These are phyloP conservation scores for Dromiciops gliroides DNA, from an alignment of 2,113 vertebrate genomes.

Conservation along the genomic window DNA sequence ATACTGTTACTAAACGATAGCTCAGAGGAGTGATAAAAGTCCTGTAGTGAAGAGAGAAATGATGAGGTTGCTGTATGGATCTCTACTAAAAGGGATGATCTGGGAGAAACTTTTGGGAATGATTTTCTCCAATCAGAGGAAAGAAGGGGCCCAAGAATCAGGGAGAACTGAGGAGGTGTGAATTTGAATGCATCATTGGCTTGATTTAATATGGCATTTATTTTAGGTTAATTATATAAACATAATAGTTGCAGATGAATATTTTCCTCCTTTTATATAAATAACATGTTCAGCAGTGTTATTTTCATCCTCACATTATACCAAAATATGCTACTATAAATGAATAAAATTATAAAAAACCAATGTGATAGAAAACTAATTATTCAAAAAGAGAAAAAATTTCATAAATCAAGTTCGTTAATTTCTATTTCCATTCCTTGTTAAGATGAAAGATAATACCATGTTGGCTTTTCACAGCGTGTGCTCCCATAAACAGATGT, in stretches of 20 bases:
- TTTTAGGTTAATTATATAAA: background rate
- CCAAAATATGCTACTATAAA: background rate
- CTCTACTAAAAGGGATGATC: background rate
- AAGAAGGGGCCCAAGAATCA: background rate
- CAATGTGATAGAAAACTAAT: conserved; percentile 15
- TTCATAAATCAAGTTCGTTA: conserved; percentile 72
- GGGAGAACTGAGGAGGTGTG: background rate
- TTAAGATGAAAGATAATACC: conserved; percentile 79
- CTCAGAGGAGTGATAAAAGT: background rate
- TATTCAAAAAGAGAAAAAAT: conserved; percentile 20
- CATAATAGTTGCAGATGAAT: background rate
- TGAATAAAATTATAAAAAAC: conserved; percentile 6
- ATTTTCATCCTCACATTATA: background rate
- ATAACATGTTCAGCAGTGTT: background rate
- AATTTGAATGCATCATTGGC: background rate
- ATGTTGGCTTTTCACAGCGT: conserved; percentile 67
- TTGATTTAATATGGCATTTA: background rate
- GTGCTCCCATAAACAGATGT: conserved; percentile 79
- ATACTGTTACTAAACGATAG: background rate
- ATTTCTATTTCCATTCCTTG: conserved; percentile 74
- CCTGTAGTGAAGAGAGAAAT: background rate
- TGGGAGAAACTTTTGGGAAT: background rate
- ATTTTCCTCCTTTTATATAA: conserved; percentile 37
- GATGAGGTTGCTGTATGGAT: background rate
- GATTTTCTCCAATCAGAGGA: background rate